These are phyloP conservation scores for honey bee (Apis mellifera) DNA, from an alignment of 1,140 invertebrate species.

Conservation along the genomic window DNA sequence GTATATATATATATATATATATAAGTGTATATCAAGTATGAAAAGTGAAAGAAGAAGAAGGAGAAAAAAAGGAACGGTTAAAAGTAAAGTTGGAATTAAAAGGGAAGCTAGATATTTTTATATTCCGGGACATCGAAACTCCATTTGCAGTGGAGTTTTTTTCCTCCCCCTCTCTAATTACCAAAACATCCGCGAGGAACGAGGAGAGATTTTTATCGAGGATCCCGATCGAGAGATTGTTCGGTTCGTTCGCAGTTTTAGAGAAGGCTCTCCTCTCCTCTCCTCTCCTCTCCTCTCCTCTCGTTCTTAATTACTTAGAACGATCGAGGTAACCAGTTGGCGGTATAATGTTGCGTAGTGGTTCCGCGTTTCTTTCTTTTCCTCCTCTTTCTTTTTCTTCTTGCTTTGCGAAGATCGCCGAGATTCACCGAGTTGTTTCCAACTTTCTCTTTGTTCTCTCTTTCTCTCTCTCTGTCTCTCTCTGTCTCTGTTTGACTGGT, in stretches of 20 bases:
- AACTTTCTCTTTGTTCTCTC: not conserved
- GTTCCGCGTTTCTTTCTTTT: not conserved
- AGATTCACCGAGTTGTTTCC: not conserved
- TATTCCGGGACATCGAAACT: not conserved
- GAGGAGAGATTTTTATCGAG: not conserved
- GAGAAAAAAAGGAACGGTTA: not conserved
- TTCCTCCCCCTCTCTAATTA: not conserved
- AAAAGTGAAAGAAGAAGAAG: too few species aligned
- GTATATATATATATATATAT: too few species aligned
- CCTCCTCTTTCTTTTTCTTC: not conserved
- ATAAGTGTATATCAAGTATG: too few species aligned
- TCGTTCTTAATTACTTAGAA: slow-evolving; percentile 18
- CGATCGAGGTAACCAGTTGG: not conserved
- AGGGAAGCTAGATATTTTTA: not conserved
- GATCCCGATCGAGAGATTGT: not conserved
- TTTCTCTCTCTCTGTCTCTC: not conserved
- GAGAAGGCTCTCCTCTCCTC: not conserved
- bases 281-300: not conserved
- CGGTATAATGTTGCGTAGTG: slow-evolving; percentile 15
- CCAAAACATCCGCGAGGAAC: not conserved
- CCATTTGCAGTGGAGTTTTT: slow-evolving; percentile 16
- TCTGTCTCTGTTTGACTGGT: not conserved
- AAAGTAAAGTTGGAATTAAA: not conserved
- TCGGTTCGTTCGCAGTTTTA: not conserved
- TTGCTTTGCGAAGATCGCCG: too few species aligned